Evolutionary conservation across 2,888 invertebrate genomes (phyloP).

Genomic region (Calliphora vomitoria): DNA sequence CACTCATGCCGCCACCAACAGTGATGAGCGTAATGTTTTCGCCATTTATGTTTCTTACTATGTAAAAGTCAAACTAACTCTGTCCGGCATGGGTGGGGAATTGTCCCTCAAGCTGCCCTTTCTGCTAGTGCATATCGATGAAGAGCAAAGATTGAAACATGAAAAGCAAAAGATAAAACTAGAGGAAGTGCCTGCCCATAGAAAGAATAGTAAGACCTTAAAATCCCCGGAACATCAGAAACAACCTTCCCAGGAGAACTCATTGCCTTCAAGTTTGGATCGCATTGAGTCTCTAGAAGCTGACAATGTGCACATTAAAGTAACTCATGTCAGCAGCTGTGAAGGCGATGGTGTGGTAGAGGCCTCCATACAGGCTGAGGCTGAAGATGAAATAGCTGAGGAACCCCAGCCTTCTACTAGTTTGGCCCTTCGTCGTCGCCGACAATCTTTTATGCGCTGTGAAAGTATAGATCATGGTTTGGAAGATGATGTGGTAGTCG

Average conservation of each 20-base stretch:
- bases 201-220: slow-evolving; percentile 73
- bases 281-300: slow-evolving; percentile 80
- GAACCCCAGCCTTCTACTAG: slow-evolving; percentile 42
- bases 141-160: slow-evolving; percentile 75
- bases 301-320: slow-evolving; percentile 77
- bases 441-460: slow-evolving; percentile 79
- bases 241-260: slow-evolving; percentile 5
- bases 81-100: slow-evolving; percentile 93
- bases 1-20: slow-evolving; percentile 85
- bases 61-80: slow-evolving; percentile 93
- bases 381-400: slow-evolving; percentile 46
- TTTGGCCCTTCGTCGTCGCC: slow-evolving; percentile 72
- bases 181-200: slow-evolving; percentile 79
- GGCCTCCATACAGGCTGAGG: slow-evolving; percentile 6
- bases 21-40: slow-evolving; percentile 92
- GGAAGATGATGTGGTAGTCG: slow-evolving; percentile 77
- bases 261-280: slow-evolving; percentile 74
- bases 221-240: slow-evolving; percentile 25
- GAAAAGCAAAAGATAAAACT: slow-evolving; percentile 73
- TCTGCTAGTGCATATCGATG: slow-evolving; percentile 88
- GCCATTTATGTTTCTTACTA: slow-evolving; percentile 96
- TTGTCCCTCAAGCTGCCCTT: slow-evolving; percentile 92
- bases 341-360: slow-evolving; percentile 31
- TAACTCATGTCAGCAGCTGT: slow-evolving; percentile 51
- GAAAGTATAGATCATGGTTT: slow-evolving; percentile 81